Base-by-base conservation (phyloP, 2,888 invertebrate genomes). In the Helleia helle region DNA sequence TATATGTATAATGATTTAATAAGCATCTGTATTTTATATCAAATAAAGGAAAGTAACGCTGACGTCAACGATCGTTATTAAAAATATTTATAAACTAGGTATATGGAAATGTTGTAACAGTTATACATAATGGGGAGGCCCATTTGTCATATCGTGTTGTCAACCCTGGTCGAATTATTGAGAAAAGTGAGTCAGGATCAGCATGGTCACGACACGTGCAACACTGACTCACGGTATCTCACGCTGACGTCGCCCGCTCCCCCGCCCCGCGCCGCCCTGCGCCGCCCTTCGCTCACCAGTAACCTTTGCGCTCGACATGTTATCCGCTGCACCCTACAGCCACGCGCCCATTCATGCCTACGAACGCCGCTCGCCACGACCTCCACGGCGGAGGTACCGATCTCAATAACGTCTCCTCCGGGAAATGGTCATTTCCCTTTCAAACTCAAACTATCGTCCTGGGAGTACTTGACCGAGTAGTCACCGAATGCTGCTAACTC, bases 401-500 rank as follows among this genome's bases (percentile, higher is more conserved):
- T 74, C 72, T 77, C 71, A 72, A 71, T 73, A 76, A 63, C 66
- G 59, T 63, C 80, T 83, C 79, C 80, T 80, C 55, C 54, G 53
- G 69, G n/a, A n/a, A n/a, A n/a, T n/a, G n/a, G n/a, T n/a, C n/a
- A n/a, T n/a, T n/a, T 73, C 71, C 75, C 73, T 72, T 70, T 65
- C 66, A 62, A n/a, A n/a, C n/a, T n/a, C 61, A 54, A 42, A 40
- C 26, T 38, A 50, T 56, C 50, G 52, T 51, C 47, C 52, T 46
- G 34, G 56, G n/a, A n/a, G n/a, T n/a, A n/a, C n/a, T n/a, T n/a
- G n/a, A n/a, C n/a, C n/a, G n/a, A n/a, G n/a, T n/a, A n/a, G n/a
- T n/a, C n/a, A n/a, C n/a, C n/a, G n/a, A n/a, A n/a, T n/a, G n/a
- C n/a, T n/a, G n/a, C n/a, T n/a, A n/a, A n/a, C n/a, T 55, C n/a